A percentile compares a stretch with the other conserved stretches of the same genome.
These are phyloP conservation scores for Megaustenia siamemsis DNA, from an alignment of 2,888 invertebrate species.

Conservation along the genomic window DNA sequence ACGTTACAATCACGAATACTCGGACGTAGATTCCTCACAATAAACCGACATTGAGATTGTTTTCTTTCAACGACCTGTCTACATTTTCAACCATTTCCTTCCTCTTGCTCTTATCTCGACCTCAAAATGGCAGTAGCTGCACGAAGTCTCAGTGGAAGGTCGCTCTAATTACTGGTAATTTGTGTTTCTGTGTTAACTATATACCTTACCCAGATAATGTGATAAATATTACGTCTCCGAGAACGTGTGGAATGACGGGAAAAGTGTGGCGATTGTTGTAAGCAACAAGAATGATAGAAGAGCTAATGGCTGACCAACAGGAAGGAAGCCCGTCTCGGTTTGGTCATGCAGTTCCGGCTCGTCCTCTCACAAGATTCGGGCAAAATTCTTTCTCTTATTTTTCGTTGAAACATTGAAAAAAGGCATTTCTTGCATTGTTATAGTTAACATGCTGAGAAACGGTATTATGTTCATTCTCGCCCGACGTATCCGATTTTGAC, in stretches of 20 bases:
- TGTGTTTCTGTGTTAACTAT: constrained; percentile 4
- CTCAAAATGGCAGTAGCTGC: constrained; percentile 61
- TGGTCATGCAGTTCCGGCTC: constrained; percentile 24
- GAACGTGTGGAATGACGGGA: too few species aligned
- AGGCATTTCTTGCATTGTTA: too few species aligned
- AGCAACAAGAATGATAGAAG: background rate
- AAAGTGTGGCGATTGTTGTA: too few species aligned
- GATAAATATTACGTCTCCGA: too few species aligned
- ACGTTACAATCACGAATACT: too few species aligned
- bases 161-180: constrained; percentile 73
- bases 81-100: constrained; percentile 44
- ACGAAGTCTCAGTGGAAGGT: constrained; percentile 69
- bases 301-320: constrained; percentile 47
- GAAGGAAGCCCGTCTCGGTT: constrained; percentile 40
- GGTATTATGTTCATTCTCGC: too few species aligned
- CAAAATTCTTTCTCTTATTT: too few species aligned
- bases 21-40: too few species aligned
- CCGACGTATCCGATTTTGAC: too few species aligned
- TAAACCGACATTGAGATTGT: constrained; percentile 78
- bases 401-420: too few species aligned
- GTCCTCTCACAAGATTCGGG: background rate
- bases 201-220: background rate
- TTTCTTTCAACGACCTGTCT: background rate
- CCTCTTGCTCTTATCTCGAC: constrained; percentile 22
- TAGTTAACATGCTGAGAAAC: too few species aligned